phyloP scores from a whole-genome alignment of 2,797 vertebrate genomes.

The Kryptopterus vitreolus region DNA sequence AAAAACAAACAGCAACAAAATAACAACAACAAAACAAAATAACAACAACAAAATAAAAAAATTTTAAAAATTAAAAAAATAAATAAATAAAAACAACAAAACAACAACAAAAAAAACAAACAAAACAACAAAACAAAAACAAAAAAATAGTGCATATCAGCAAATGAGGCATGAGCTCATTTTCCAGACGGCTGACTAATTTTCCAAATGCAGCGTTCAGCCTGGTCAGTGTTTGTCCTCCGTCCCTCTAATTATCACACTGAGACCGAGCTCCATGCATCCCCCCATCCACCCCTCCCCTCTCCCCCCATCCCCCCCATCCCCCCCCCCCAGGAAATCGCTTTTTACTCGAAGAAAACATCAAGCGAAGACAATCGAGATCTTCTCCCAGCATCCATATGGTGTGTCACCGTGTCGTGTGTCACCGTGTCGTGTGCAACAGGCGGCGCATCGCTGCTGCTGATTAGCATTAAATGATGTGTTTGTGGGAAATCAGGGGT shows the following conservation, averaged over 20 bases:
- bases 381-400: conserved; percentile 52
- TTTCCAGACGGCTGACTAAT: conserved; percentile 75
- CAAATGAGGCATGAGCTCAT: conserved; percentile 74
- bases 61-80: too few relatives aligned
- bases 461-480: conserved; percentile 67
- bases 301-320: too few relatives aligned
- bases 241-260: conserved; percentile 67
- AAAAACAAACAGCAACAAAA: too few relatives aligned
- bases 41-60: too few relatives aligned
- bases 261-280: conserved; percentile 13
- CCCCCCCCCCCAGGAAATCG: conserved; percentile 31
- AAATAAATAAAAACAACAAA: too few relatives aligned
- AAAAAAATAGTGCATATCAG: conserved; percentile 51
- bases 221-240: conserved; percentile 70
- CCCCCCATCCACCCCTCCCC: too few relatives aligned
- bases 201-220: conserved; percentile 69
- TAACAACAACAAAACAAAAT: too few relatives aligned
- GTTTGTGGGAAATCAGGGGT: conserved; percentile 66
- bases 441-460: conserved; percentile 40
- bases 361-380: conserved; percentile 26
- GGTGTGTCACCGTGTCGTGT: conserved; percentile 32
- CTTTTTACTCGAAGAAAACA: conserved; percentile 30
- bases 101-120: too few relatives aligned
- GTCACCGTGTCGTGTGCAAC: conserved; percentile 24
- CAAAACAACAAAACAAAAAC: too few relatives aligned